These are phyloP conservation scores for Drosophila pseudoobscura DNA, from an alignment of 1,140 invertebrate genomes.

Conservation along the genomic window DNA sequence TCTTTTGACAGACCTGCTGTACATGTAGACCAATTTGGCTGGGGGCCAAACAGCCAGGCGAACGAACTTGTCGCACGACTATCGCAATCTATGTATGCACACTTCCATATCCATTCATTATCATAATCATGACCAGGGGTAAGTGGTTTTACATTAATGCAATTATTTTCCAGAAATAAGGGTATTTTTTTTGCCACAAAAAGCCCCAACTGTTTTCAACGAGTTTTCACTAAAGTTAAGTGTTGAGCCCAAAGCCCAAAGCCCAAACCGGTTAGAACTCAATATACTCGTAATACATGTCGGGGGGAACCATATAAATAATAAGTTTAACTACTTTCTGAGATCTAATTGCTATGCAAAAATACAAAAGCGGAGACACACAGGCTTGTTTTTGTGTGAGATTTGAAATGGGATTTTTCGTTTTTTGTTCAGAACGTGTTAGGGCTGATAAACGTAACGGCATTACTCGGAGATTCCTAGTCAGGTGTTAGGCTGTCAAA, in stretches of 20 bases:
- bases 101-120: constrained; percentile 1
- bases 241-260: not conserved
- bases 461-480: not conserved
- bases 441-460: not conserved
- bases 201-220: too few relatives aligned
- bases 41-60: constrained; percentile 26
- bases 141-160: constrained; percentile 28
- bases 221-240: not conserved
- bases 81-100: not conserved
- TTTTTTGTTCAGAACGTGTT: constrained; percentile 7
- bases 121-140: constrained; percentile 33
- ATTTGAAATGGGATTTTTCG: constrained; percentile 1
- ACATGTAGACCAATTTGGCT: constrained; percentile 14
- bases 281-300: too few relatives aligned
- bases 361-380: not conserved
- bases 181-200: not conserved
- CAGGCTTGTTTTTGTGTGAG: not conserved
- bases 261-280: not conserved
- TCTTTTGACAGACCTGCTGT: constrained; percentile 5
- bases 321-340: not conserved
- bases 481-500: constrained; percentile 28
- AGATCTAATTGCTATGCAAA: constrained; percentile 9
- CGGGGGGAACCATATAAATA: not conserved
- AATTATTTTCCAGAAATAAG: constrained; percentile 4
- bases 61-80: constrained; percentile 16